These are phyloP conservation scores for Diachrysia chrysitis DNA, from an alignment of 2,888 invertebrate genomes.

Conservation along the genomic window DNA sequence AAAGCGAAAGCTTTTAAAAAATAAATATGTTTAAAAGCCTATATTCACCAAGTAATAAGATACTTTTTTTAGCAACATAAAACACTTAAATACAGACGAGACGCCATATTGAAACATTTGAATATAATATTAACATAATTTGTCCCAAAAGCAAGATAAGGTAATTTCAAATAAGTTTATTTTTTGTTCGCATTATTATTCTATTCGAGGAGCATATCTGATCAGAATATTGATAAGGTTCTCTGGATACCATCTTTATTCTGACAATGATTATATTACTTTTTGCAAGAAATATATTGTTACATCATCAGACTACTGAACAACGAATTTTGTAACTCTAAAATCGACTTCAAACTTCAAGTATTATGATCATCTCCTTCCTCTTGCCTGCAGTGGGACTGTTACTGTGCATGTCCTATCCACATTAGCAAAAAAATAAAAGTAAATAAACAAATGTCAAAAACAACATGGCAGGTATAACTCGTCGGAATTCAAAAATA, in stretches of 20 bases:
- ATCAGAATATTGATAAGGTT: conserved; percentile 32
- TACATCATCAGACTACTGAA: neutral
- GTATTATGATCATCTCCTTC: too few relatives aligned
- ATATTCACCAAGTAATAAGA: neutral
- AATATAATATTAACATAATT: conserved; percentile 30
- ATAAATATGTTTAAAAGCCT: neutral
- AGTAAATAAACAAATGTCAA: too few relatives aligned
- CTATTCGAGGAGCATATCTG: conserved; percentile 11
- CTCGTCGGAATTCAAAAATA: too few relatives aligned
- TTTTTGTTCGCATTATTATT: conserved; percentile 26
- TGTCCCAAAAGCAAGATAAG: conserved; percentile 2
- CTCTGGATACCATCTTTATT: conserved; percentile 17
- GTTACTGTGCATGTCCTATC: too few relatives aligned
- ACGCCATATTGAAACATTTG: conserved; percentile 13
- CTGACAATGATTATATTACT: neutral
- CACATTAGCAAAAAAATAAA: too few relatives aligned
- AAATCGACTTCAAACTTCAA: too few relatives aligned
- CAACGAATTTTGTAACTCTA: too few relatives aligned
- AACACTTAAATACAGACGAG: neutral
- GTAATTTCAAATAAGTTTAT: conserved; percentile 8
- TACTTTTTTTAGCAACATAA: neutral
- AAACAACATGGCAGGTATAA: too few relatives aligned
- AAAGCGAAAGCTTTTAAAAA: neutral
- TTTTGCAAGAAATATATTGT: neutral
- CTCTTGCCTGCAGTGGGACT: too few relatives aligned